phyloP scores from a whole-genome alignment of 2,797 vertebrate species.

The Etheostoma nigrum region DNA sequence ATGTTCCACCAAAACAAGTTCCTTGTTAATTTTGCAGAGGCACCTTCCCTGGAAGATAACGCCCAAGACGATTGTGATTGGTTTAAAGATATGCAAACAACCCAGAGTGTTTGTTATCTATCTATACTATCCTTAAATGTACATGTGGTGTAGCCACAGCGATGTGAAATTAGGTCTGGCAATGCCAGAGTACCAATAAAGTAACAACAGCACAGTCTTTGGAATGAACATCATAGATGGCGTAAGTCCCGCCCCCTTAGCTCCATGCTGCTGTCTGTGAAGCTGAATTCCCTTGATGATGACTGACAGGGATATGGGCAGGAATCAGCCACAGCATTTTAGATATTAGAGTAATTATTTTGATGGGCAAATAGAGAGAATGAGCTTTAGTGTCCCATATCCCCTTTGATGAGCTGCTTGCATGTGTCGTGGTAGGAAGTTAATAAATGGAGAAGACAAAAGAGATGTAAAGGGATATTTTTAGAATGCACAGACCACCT shows the following conservation, averaged over 20 bases:
- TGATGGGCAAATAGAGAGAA: constrained; percentile 38
- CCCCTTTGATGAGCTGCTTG: constrained; percentile 63
- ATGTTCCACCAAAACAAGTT: too few relatives aligned
- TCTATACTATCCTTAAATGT: too few relatives aligned
- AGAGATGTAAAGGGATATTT: constrained; percentile 42
- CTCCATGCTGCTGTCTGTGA: constrained; percentile 42
- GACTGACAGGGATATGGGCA: constrained; percentile 60
- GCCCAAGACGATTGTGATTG: too few relatives aligned
- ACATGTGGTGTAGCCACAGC: too few relatives aligned
- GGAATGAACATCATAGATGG: neutral
- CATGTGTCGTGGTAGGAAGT: constrained; percentile 64
- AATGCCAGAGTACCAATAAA: neutral
- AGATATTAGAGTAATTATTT: constrained; percentile 75
- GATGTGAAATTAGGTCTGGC: too few relatives aligned
- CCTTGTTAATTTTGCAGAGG: too few relatives aligned
- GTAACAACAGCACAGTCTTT: neutral
- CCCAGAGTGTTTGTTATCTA: too few relatives aligned
- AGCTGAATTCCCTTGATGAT: constrained; percentile 62
- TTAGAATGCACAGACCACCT: constrained; percentile 9
- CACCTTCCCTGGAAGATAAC: too few relatives aligned
- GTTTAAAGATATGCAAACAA: too few relatives aligned
- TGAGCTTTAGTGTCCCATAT: constrained; percentile 49
- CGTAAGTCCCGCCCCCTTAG: neutral
- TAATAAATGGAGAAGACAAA: constrained; percentile 44
- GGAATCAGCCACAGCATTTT: constrained; percentile 64